Percentiles rank a stretch among this genome's conserved stretches.
These are phyloP conservation scores for Scaptomyza caliginosa DNA, from an alignment of 2,888 invertebrate genomes.

Conservation along the genomic window DNA sequence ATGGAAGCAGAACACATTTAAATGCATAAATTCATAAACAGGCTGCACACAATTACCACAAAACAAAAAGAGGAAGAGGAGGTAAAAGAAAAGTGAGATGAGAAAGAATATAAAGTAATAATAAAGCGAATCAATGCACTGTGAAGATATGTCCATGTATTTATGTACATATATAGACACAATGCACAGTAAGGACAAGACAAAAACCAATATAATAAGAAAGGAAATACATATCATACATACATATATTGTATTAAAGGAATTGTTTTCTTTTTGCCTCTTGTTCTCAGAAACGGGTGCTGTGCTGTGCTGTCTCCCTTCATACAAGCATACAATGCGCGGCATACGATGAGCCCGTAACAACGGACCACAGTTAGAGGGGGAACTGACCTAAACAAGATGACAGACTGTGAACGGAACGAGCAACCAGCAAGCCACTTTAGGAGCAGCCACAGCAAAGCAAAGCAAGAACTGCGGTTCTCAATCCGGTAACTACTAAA, in stretches of 20 bases:
- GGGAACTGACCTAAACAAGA: slow-evolving; percentile 29
- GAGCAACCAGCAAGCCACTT: slow-evolving; percentile 3
- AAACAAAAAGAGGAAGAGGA: slow-evolving; percentile 5
- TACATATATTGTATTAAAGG: slow-evolving; percentile 35
- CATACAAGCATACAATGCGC: slow-evolving; percentile 29
- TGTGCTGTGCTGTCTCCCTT: slow-evolving; percentile 11
- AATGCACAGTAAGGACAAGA: slow-evolving; percentile 45
- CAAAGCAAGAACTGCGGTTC: not conserved
- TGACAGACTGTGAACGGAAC: slow-evolving; percentile 23
- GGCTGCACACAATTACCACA: slow-evolving; percentile 31
- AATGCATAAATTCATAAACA: slow-evolving; percentile 59
- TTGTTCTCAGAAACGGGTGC: slow-evolving; percentile 53
- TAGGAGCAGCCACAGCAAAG: slow-evolving; percentile 24
- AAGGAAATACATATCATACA: slow-evolving; percentile 24
- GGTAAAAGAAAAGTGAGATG: slow-evolving; percentile 15
- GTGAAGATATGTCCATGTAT: slow-evolving; percentile 26
- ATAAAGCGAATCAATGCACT: slow-evolving; percentile 60
- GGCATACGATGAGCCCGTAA: slow-evolving; percentile 16
- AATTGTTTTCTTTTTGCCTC: slow-evolving; percentile 58
- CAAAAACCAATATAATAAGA: slow-evolving; percentile 31
- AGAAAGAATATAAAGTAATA: slow-evolving; percentile 53
- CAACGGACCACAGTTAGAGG: not conserved
- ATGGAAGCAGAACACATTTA: slow-evolving; percentile 34
- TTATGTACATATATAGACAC: slow-evolving; percentile 12
- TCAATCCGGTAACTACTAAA: slow-evolving; percentile 10